Percentiles rank a stretch among this genome's conserved stretches.
Evolutionary conservation across 2,797 vertebrate genomes (phyloP).

Genomic region (Columba guinea): DNA sequence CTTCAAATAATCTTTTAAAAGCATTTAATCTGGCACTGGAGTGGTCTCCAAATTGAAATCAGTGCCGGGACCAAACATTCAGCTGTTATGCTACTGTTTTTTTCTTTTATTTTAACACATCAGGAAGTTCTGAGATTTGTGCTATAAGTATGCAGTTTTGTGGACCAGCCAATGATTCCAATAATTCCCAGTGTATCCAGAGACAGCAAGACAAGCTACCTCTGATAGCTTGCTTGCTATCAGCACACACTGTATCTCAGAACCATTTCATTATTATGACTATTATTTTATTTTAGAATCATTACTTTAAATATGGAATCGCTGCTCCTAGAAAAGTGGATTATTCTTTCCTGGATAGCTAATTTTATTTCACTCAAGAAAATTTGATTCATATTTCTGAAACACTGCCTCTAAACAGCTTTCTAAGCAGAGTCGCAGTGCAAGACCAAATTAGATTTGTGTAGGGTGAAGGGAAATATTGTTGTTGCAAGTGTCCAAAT

Average conservation of each 20-base stretch:
- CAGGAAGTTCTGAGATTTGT: not conserved
- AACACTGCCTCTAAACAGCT: conserved; percentile 49
- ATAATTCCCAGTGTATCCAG: not conserved
- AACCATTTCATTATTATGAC: conserved; percentile 28
- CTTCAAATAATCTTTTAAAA: not conserved
- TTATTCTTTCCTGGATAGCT: conserved; percentile 38
- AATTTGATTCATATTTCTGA: conserved; percentile 43
- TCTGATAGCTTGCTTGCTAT: not conserved
- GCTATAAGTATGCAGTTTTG: not conserved
- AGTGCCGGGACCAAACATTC: not conserved
- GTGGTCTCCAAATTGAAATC: not conserved
- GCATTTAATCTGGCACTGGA: not conserved
- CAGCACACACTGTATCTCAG: not conserved
- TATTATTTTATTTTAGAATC: conserved; percentile 18
- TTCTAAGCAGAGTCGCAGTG: conserved; percentile 44
- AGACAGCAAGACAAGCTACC: not conserved
- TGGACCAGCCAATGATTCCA: not conserved
- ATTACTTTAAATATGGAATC: not conserved
- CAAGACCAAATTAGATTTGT: conserved; percentile 45
- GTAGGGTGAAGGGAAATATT: conserved; percentile 37
- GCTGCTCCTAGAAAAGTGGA: conserved; percentile 7
- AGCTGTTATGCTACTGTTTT: not conserved
- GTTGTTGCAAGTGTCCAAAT: conserved; percentile 43
- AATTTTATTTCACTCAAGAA: conserved; percentile 11
- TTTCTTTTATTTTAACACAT: not conserved